A percentile compares a stretch with the other conserved stretches of the same genome.
These are phyloP conservation scores for Anastrepha ludens DNA, from an alignment of 1,140 invertebrate species.

Conservation along the genomic window DNA sequence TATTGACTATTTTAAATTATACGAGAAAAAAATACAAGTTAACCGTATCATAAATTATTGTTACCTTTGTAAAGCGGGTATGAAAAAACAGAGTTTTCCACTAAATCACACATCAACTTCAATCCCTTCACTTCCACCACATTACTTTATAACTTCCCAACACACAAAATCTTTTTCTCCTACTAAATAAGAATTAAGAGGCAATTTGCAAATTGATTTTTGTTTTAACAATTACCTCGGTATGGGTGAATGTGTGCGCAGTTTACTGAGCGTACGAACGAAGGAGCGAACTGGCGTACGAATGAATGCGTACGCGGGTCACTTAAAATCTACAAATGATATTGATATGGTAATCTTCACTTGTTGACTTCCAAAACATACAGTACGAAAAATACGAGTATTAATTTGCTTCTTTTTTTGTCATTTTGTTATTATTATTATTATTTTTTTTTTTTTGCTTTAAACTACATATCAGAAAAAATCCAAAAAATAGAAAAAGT, in stretches of 20 bases:
- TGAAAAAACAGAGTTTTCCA: constrained; percentile 50
- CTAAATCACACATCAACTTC: constrained; percentile 52
- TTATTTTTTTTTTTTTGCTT: background rate
- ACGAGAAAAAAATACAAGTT: constrained; percentile 38
- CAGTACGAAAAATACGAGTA: constrained; percentile 47
- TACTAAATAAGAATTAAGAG: constrained; percentile 50
- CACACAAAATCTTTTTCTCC: constrained; percentile 46
- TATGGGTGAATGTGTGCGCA: constrained; percentile 49
- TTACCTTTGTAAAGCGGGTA: constrained; percentile 51
- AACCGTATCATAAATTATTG: constrained; percentile 50
- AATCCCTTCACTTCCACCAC: constrained; percentile 49
- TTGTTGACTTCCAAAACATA: constrained; percentile 40
- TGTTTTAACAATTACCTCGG: constrained; percentile 46
- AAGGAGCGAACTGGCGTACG: constrained; percentile 20
- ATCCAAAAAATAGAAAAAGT: constrained; percentile 37
- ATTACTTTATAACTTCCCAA: constrained; percentile 38
- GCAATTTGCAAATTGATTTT: constrained; percentile 44
- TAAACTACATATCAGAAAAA: constrained; percentile 36
- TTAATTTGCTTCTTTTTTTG: constrained; percentile 35
- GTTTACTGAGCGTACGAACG: constrained; percentile 45
- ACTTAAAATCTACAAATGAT: constrained; percentile 39
- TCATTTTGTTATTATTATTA: background rate
- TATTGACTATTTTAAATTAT: constrained; percentile 36
- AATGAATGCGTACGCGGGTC: constrained; percentile 29
- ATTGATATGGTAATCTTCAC: constrained; percentile 41